Evolutionary conservation across 2,888 invertebrate species (phyloP).

Genomic region (Cactoblastis cactorum): DNA sequence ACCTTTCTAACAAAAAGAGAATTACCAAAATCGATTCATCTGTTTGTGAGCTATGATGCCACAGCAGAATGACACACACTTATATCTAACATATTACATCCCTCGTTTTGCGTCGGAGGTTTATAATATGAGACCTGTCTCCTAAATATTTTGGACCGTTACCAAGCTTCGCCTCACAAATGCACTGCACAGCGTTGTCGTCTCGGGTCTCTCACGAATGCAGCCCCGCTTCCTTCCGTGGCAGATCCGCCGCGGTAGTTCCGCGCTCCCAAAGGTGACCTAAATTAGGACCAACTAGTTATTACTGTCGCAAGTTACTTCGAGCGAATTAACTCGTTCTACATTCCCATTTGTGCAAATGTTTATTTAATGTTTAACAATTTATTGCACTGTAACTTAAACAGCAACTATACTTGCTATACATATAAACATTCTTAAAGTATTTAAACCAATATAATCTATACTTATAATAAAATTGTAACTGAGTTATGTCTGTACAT

Average conservation of each 20-base stretch:
- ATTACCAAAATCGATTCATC: no score
- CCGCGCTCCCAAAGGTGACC: slow-evolving; percentile 17
- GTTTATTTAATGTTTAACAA: neutral
- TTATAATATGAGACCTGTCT: no score
- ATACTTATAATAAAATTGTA: neutral
- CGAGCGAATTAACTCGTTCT: slow-evolving; percentile 7
- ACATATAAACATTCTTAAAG: neutral
- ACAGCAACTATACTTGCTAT: neutral
- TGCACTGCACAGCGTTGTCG: slow-evolving; percentile 9
- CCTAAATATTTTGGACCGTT: neutral
- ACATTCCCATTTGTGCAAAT: neutral
- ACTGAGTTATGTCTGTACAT: no score
- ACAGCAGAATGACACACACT: no score
- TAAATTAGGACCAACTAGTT: slow-evolving; percentile 21
- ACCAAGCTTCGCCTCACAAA: slow-evolving; percentile 9
- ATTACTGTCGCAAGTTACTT: neutral
- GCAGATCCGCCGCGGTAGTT: slow-evolving; percentile 16
- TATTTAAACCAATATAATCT: neutral
- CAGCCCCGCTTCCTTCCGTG: slow-evolving; percentile 22
- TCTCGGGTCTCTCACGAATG: slow-evolving; percentile 17
- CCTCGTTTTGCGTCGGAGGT: no score
- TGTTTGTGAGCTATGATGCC: no score
- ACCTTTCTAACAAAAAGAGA: no score
- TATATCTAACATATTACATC: no score
- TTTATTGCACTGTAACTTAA: neutral